These are phyloP conservation scores for Lithodes maja DNA, from an alignment of 2,888 invertebrate genomes.

Conservation along the genomic window DNA sequence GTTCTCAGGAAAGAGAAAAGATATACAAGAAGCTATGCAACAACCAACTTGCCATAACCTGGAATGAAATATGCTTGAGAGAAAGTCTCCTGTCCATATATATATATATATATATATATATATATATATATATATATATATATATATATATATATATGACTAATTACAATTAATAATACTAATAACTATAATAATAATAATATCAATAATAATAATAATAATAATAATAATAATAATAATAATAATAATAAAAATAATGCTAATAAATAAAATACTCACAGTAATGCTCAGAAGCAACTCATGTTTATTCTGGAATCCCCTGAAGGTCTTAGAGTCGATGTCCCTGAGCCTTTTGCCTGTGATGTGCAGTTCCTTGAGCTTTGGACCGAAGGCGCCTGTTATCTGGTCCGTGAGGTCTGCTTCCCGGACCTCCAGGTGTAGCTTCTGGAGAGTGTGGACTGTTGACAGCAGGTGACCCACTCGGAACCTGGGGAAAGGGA, in stretches of 20 bases:
- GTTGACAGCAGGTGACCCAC: slow-evolving; percentile 79
- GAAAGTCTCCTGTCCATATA: too few species aligned
- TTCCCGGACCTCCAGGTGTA: slow-evolving; percentile 86
- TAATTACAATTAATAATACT: neutral
- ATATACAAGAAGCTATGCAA: too few species aligned
- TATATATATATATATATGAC: neutral
- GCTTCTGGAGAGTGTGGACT: slow-evolving; percentile 83
- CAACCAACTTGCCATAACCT: too few species aligned
- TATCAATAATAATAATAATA: neutral
- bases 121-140: neutral
- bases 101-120: too few species aligned
- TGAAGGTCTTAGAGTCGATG: slow-evolving; percentile 86
- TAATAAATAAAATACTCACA: slow-evolving; percentile 41
- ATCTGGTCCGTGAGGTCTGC: slow-evolving; percentile 84
- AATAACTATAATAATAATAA: neutral
- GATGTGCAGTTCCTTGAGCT: slow-evolving; percentile 86
- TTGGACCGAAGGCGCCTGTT: slow-evolving; percentile 84
- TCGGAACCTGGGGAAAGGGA: slow-evolving; percentile 48
- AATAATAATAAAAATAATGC: neutral
- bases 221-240: neutral
- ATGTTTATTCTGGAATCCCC: slow-evolving; percentile 83
- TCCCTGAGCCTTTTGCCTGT: slow-evolving; percentile 84
- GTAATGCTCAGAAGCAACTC: slow-evolving; percentile 83
- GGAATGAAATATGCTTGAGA: too few species aligned
- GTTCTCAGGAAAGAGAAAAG: too few species aligned